Evolutionary conservation across 2,113 vertebrate species (phyloP).

Genomic region (Varanus komodoensis): DNA sequence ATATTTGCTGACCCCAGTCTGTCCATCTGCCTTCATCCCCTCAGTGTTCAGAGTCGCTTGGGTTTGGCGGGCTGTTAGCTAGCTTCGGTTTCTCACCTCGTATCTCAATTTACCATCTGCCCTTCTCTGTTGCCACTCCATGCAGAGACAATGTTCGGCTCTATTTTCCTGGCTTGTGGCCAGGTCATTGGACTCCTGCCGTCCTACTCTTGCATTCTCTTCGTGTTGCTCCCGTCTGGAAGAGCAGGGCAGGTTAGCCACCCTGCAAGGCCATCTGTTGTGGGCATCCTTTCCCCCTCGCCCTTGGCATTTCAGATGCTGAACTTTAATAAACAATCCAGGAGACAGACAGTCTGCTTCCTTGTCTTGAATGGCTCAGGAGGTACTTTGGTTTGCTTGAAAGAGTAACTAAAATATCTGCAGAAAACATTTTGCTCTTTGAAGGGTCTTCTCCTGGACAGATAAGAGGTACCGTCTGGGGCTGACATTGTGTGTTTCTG

Average conservation of each 20-base stretch:
- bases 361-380: conserved; percentile 1
- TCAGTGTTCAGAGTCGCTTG: conserved; percentile 58
- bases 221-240: conserved; percentile 43
- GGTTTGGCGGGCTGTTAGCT: conserved; percentile 53
- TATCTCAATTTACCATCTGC: conserved; percentile 73
- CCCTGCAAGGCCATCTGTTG: conserved; percentile 70
- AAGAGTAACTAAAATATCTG: background rate
- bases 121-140: conserved; percentile 40
- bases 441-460: background rate
- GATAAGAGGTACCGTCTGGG: no score
- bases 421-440: background rate
- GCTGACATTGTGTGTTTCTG: background rate
- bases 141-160: conserved; percentile 63
- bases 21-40: conserved; percentile 18
- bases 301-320: conserved; percentile 41
- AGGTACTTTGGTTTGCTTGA: background rate
- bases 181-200: conserved; percentile 64
- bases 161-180: conserved; percentile 62
- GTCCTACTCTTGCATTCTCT: conserved; percentile 53
- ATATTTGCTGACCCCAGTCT: conserved; percentile 27
- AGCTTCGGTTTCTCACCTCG: conserved; percentile 60
- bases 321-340: conserved; percentile 20
- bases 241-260: conserved; percentile 58
- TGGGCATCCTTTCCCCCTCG: conserved; percentile 36
- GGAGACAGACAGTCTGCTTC: background rate